Evolutionary conservation across 1,140 invertebrate species (phyloP).

Genomic region (Meloidogyne floridensis): DNA sequence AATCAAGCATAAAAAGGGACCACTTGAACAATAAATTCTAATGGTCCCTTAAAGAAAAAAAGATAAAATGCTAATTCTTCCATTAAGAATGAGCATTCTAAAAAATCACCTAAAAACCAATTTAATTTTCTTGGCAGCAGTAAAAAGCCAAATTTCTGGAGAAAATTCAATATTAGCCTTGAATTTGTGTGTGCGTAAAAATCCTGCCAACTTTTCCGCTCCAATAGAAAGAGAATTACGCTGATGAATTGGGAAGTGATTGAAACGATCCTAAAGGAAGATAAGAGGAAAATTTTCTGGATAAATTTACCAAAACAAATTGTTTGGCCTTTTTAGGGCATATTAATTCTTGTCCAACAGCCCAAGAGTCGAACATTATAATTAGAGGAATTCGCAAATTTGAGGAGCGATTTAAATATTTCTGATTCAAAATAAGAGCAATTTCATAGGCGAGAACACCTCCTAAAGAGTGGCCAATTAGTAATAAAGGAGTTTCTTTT

Average conservation of each 20-base stretch:
- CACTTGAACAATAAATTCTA: too few species aligned
- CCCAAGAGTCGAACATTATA: conserved; percentile 22
- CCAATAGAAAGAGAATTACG: background rate
- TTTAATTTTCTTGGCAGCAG: background rate
- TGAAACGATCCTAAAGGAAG: background rate
- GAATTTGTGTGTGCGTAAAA: conserved; percentile 2
- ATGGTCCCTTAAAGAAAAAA: too few species aligned
- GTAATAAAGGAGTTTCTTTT: conserved; percentile 24
- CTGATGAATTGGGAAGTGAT: background rate
- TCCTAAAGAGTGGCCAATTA: conserved; percentile 56
- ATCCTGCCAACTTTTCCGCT: background rate
- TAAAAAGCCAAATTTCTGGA: conserved; percentile 21
- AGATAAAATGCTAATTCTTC: too few species aligned
- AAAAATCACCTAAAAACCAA: conserved; percentile 7
- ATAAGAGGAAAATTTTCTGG: background rate
- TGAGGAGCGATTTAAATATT: background rate
- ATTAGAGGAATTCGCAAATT: conserved; percentile 2
- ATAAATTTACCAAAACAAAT: conserved; percentile 6
- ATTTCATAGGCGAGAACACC: conserved; percentile 51
- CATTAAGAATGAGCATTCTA: too few species aligned
- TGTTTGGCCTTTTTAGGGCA: background rate
- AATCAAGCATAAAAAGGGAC: too few species aligned
- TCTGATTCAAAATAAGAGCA: conserved; percentile 35
- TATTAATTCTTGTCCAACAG: background rate
- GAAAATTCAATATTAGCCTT: background rate